Percentiles rank a stretch among this genome's conserved stretches.
phyloP scores from a whole-genome alignment of 2,113 vertebrate genomes.

The Prionailurus viverrinus region DNA sequence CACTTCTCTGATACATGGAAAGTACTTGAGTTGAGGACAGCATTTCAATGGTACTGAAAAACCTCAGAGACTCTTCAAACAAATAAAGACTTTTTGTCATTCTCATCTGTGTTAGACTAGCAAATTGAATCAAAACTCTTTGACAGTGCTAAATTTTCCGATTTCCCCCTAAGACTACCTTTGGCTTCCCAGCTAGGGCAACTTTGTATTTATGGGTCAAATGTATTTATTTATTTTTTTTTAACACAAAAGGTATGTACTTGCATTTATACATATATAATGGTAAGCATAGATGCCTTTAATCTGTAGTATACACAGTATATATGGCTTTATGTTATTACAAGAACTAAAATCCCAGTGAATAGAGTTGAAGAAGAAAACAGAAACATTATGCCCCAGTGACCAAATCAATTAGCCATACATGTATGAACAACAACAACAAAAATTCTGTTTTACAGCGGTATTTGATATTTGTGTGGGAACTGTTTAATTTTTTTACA shows the following conservation, averaged over 20 bases:
- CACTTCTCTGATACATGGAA: constrained; percentile 89
- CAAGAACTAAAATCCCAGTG: constrained; percentile 8
- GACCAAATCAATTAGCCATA: constrained; percentile 37
- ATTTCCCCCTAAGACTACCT: constrained; percentile 65
- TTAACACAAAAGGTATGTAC: neutral
- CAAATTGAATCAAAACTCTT: constrained; percentile 83
- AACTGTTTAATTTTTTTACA: constrained; percentile 40
- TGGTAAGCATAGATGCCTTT: neutral
- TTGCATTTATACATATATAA: constrained; percentile 8
- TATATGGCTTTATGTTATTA: neutral
- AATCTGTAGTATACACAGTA: neutral
- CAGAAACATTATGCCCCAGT: neutral
- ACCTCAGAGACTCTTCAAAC: constrained; percentile 87
- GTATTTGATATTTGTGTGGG: neutral
- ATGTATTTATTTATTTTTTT: neutral
- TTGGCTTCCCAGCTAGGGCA: constrained; percentile 18
- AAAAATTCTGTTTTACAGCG: constrained; percentile 29
- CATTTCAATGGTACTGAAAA: constrained; percentile 88
- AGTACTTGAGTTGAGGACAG: constrained; percentile 92
- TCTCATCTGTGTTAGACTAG: constrained; percentile 84
- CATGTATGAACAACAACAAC: neutral
- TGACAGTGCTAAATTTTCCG: constrained; percentile 81
- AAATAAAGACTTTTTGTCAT: constrained; percentile 86
- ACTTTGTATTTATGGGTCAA: constrained; percentile 20
- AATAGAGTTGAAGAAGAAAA: neutral